These are phyloP conservation scores for Australoheros facetus DNA, from an alignment of 2,797 vertebrate species.

Conservation along the genomic window DNA sequence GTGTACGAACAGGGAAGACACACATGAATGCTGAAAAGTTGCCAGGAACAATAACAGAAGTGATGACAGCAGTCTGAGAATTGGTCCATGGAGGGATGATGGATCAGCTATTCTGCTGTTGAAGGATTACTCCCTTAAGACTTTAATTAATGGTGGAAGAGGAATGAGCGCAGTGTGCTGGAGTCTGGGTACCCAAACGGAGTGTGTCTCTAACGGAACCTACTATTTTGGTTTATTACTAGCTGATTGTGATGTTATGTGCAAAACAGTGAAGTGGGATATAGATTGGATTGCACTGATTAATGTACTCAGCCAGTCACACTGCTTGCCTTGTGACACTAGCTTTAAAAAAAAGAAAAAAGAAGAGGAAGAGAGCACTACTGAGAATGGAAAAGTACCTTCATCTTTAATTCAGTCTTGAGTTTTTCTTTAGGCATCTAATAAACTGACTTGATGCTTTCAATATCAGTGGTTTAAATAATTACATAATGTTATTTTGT, in stretches of 20 bases:
- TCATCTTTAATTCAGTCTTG: too few relatives aligned
- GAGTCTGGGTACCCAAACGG: neutral
- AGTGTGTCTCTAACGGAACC: neutral
- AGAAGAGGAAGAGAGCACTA: neutral
- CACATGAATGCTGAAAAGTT: slow-evolving; percentile 34
- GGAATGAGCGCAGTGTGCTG: neutral
- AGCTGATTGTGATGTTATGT: neutral
- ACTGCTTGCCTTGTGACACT: neutral
- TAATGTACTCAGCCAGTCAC: neutral
- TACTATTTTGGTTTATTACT: neutral
- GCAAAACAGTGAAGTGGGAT: neutral
- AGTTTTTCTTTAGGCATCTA: neutral
- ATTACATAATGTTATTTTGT: too few relatives aligned
- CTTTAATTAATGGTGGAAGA: neutral
- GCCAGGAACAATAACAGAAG: slow-evolving; percentile 27
- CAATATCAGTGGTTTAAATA: too few relatives aligned
- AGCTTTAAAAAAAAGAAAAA: neutral
- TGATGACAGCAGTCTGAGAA: slow-evolving; percentile 34
- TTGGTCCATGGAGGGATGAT: slow-evolving; percentile 31
- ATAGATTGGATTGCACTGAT: neutral
- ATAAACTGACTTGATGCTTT: too few relatives aligned
- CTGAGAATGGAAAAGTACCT: neutral
- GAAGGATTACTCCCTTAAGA: neutral
- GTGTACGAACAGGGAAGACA: neutral
- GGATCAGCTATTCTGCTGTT: neutral